phyloP scores from a whole-genome alignment of 2,888 invertebrate genomes.

The Phlogophora meticulosa region DNA sequence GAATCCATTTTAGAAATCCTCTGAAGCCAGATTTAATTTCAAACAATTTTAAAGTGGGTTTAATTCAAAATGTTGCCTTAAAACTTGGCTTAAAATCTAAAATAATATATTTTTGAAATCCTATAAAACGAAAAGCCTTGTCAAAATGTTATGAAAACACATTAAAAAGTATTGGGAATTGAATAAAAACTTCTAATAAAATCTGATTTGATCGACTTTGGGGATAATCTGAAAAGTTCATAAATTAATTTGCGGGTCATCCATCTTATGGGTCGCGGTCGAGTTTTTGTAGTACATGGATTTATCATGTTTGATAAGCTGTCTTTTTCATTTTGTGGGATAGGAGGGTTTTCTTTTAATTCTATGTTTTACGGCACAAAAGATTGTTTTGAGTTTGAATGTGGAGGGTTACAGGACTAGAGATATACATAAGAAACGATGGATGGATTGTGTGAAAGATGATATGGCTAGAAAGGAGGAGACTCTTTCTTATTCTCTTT shows the following conservation, averaged over 20 bases:
- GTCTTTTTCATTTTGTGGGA: no score
- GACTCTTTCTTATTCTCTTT: no score
- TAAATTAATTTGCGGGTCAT: constrained; percentile 35
- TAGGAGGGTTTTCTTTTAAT: no score
- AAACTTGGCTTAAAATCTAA: background rate
- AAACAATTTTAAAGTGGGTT: background rate
- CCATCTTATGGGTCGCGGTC: background rate
- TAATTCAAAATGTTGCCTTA: background rate
- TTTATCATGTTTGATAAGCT: background rate
- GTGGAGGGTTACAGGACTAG: no score
- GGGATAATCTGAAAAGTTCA: constrained; percentile 49
- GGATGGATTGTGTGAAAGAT: no score
- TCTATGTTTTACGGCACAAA: no score
- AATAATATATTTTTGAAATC: background rate
- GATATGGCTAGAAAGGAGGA: no score
- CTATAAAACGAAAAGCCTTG: background rate
- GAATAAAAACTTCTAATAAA: constrained; percentile 33
- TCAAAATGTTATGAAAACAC: constrained; percentile 13
- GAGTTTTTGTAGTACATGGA: background rate
- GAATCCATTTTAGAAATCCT: background rate
- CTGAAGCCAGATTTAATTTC: background rate
- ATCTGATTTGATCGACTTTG: constrained; percentile 21
- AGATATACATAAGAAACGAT: no score
- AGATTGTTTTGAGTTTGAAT: no score
- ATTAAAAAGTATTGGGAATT: constrained; percentile 42